Percentiles rank a stretch among this genome's conserved stretches.
Conservation (phyloP, 2,888 invertebrate species). For the Tyria jacobaeae region DNA sequence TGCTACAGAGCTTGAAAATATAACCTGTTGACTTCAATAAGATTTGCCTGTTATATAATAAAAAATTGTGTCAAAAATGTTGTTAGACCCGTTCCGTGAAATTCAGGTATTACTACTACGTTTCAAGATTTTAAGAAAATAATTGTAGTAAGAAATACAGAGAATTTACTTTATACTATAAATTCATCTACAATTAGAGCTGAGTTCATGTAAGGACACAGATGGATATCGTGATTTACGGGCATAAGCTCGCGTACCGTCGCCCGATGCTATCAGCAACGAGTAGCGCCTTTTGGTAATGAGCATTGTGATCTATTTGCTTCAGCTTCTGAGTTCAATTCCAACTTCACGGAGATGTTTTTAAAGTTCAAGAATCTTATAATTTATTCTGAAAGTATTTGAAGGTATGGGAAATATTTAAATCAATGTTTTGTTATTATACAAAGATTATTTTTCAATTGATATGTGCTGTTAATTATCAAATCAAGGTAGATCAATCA, state of each 20-base stretch:
- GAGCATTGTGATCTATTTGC: conserved; percentile 60
- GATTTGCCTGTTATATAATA: neutral
- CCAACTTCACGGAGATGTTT: neutral
- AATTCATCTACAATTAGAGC: conserved; percentile 73
- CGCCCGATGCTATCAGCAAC: conserved; percentile 64
- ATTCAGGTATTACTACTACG: neutral
- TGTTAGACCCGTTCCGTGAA: conserved; percentile 9
- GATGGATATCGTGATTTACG: conserved; percentile 80
- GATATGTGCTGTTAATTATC: too few relatives aligned
- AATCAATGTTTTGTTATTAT: neutral
- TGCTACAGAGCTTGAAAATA: neutral
- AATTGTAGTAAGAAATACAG: conserved; percentile 13
- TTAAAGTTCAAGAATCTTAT: conserved; percentile 1
- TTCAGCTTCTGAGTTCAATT: conserved; percentile 42
- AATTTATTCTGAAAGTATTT: neutral
- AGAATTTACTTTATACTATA: conserved; percentile 39
- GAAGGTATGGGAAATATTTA: neutral
- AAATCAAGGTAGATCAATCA: too few relatives aligned
- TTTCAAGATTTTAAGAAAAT: neutral
- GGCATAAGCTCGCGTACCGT: conserved; percentile 56
- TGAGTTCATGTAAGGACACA: conserved; percentile 68
- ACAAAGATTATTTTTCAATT: neutral
- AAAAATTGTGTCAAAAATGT: neutral
- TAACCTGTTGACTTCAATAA: neutral
- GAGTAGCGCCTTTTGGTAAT: conserved; percentile 67